phyloP scores from a whole-genome alignment of 2,113 vertebrate genomes.

The Panthera tigris region DNA sequence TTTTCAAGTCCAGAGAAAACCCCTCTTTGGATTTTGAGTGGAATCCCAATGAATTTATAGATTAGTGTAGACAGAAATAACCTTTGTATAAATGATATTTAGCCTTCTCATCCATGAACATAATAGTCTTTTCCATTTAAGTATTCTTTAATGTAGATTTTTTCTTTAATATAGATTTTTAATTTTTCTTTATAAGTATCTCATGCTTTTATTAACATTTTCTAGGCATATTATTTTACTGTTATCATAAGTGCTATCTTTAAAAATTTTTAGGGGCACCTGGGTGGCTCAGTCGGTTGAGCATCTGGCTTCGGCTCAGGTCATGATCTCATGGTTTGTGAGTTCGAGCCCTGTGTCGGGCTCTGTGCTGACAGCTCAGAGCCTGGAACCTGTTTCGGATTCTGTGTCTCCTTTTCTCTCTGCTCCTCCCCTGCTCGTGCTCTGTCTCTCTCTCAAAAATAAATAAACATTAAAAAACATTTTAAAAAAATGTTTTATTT shows the following conservation, averaged over 20 bases:
- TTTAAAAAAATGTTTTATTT: not conserved
- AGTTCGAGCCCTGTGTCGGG: no score
- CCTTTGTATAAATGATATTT: not conserved
- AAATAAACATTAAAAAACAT: no score
- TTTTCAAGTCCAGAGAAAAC: constrained; percentile 36
- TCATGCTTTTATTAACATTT: constrained; percentile 23
- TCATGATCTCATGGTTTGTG: no score
- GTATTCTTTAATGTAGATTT: constrained; percentile 16
- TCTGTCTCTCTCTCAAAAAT: no score
- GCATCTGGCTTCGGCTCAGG: no score
- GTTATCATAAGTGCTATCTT: not conserved
- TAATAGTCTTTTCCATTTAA: constrained; percentile 11
- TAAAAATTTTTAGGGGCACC: not conserved
- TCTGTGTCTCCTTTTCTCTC: no score
- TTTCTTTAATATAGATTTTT: constrained; percentile 17
- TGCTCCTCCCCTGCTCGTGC: no score
- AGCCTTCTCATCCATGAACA: constrained; percentile 4
- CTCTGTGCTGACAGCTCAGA: no score
- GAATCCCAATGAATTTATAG: constrained; percentile 32
- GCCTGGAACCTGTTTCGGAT: no score
- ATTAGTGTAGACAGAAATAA: constrained; percentile 34
- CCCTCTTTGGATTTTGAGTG: not conserved
- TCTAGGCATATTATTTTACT: not conserved
- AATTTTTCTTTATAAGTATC: constrained; percentile 5
- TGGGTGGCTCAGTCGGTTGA: no score